Percentiles rank a stretch among this genome's conserved stretches.
Conservation (phyloP, 1,140 invertebrate species). For the Platyscapa corneri region DNA sequence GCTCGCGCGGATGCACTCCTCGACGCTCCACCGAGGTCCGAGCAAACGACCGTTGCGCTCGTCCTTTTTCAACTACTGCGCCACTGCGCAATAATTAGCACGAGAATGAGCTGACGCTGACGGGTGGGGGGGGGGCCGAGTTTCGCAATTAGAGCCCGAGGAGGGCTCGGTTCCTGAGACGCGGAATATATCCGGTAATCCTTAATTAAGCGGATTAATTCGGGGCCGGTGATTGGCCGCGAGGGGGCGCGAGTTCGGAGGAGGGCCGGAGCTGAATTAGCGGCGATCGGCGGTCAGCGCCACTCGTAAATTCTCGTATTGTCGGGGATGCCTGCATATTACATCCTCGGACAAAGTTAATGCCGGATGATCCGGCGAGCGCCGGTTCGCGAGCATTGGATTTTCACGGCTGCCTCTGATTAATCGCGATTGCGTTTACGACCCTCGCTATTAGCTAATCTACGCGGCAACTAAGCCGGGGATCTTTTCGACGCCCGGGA, state of each 20-base stretch:
- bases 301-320: constrained; percentile 48
- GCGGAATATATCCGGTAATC: constrained; percentile 68
- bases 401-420: constrained; percentile 3
- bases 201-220: constrained; percentile 60
- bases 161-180: constrained; percentile 54
- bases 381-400: background rate
- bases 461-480: background rate
- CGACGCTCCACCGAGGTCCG: background rate
- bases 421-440: constrained; percentile 23
- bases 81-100: too few relatives aligned
- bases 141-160: too few relatives aligned
- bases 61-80: background rate
- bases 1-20: background rate
- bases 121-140: too few relatives aligned
- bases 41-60: too few relatives aligned
- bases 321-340: constrained; percentile 18
- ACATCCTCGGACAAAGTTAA: constrained; percentile 46
- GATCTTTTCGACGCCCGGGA: background rate
- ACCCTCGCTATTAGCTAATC: background rate
- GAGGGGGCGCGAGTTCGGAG: background rate
- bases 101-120: too few relatives aligned
- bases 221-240: background rate
- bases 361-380: constrained; percentile 38
- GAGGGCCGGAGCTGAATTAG: background rate
- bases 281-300: constrained; percentile 51